These are phyloP conservation scores for Pseudachorutes palmiensis DNA, from an alignment of 1,140 invertebrate species.

Conservation along the genomic window DNA sequence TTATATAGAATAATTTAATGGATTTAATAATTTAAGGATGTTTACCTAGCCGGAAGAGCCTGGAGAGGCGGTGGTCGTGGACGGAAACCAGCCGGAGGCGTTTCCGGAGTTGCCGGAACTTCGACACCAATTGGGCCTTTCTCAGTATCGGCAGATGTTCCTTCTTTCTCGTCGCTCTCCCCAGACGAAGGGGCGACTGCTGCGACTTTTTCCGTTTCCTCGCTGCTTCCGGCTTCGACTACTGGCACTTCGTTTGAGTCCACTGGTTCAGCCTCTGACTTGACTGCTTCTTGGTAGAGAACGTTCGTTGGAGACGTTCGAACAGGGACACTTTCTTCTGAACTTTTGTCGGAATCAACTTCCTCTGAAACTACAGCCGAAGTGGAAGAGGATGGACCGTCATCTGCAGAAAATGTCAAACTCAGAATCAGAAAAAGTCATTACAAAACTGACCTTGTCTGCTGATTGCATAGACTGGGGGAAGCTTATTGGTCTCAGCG, in stretches of 20 bases:
- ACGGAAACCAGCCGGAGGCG: not conserved
- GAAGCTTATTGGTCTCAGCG: not conserved
- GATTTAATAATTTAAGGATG: not conserved
- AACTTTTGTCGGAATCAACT: not conserved
- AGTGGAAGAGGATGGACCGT: not conserved
- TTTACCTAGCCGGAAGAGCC: slow-evolving; percentile 1
- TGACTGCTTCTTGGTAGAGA: not conserved
- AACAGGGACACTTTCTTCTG: not conserved
- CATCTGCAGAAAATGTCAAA: not conserved
- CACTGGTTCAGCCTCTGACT: not conserved
- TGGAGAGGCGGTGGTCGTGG: not conserved
- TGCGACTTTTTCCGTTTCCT: not conserved
- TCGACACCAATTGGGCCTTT: not conserved
- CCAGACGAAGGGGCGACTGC: not conserved
- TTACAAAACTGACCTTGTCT: not conserved
- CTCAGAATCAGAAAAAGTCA: not conserved
- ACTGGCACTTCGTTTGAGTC: not conserved
- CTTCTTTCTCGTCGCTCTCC: not conserved
- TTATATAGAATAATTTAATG: not conserved
- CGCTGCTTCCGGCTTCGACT: not conserved
- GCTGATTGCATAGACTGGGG: not conserved
- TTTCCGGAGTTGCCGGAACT: not conserved
- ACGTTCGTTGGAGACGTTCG: not conserved
- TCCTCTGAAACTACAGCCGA: slow-evolving; percentile 3
- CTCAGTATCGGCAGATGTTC: not conserved